Percentiles rank a stretch among this genome's conserved stretches.
These are phyloP conservation scores for Melanerpes aurifrons DNA, from an alignment of 2,113 vertebrate species.

Conservation along the genomic window DNA sequence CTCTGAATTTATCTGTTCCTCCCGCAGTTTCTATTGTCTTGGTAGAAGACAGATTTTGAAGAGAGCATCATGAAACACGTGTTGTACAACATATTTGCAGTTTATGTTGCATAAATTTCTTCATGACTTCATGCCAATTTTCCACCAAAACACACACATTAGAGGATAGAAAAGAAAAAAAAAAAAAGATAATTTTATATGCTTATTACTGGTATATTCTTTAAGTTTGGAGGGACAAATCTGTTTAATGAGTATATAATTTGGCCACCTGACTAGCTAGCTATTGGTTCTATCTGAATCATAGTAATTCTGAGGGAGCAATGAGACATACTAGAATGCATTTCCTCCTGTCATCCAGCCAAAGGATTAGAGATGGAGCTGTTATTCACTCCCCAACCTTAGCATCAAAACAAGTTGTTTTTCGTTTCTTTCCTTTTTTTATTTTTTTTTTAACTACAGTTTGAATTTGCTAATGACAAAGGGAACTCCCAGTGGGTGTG, in stretches of 20 bases:
- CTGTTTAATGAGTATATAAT: background rate
- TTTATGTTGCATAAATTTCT: background rate
- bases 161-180: background rate
- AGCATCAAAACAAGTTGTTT: constrained; percentile 32
- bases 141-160: background rate
- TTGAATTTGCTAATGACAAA: constrained; percentile 52
- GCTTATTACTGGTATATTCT: background rate
- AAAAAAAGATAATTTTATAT: background rate
- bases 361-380: constrained; percentile 36
- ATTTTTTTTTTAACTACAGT: background rate
- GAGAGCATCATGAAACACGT: background rate
- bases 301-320: background rate
- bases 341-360: constrained; percentile 49
- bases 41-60: background rate
- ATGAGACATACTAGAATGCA: background rate
- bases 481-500: constrained; percentile 50
- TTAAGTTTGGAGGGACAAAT: background rate
- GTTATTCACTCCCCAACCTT: constrained; percentile 31
- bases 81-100: background rate
- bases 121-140: background rate
- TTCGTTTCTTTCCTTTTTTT: too few relatives aligned
- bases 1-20: background rate
- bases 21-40: background rate
- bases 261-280: background rate
- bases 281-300: background rate